phyloP scores from a whole-genome alignment of 2,888 invertebrate genomes.

The Coenonympha arcania region DNA sequence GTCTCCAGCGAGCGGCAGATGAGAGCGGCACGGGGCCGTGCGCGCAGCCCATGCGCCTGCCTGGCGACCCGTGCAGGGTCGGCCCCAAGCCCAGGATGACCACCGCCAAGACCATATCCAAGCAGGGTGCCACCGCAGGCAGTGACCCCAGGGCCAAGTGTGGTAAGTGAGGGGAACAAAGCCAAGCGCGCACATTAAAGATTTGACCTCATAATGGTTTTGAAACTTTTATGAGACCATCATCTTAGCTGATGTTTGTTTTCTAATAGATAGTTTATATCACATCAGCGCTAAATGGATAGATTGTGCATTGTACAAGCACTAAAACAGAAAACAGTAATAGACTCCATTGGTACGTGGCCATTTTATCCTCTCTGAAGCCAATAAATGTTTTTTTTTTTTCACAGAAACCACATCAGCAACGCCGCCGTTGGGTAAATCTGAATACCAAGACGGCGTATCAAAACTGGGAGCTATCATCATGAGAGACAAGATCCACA shows the following conservation, averaged over 20 bases:
- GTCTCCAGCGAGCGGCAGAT: constrained; percentile 71
- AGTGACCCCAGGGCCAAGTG: constrained; percentile 55
- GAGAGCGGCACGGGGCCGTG: constrained; percentile 71
- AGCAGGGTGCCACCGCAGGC: constrained; percentile 41
- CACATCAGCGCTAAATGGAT: too few relatives aligned
- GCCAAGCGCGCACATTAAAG: too few relatives aligned
- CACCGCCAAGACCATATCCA: constrained; percentile 54
- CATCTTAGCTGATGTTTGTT: too few relatives aligned
- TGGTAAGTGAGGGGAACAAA: constrained; percentile 50
- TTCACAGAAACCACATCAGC: constrained; percentile 56
- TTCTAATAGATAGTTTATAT: too few relatives aligned
- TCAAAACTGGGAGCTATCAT: constrained; percentile 76
- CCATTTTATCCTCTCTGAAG: too few relatives aligned
- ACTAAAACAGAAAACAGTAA: too few relatives aligned
- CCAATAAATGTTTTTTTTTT: too few relatives aligned
- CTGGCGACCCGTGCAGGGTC: constrained; percentile 75
- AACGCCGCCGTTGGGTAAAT: constrained; percentile 65
- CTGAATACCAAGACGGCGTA: constrained; percentile 78
- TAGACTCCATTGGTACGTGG: too few relatives aligned
- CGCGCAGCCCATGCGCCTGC: constrained; percentile 72
- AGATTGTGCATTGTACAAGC: too few relatives aligned
- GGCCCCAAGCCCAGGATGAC: constrained; percentile 55
- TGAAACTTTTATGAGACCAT: too few relatives aligned
- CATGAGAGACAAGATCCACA: constrained; percentile 74
- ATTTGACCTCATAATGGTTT: too few relatives aligned